phyloP scores from a whole-genome alignment of 2,888 invertebrate genomes.

The Microctonus hyperodae region DNA sequence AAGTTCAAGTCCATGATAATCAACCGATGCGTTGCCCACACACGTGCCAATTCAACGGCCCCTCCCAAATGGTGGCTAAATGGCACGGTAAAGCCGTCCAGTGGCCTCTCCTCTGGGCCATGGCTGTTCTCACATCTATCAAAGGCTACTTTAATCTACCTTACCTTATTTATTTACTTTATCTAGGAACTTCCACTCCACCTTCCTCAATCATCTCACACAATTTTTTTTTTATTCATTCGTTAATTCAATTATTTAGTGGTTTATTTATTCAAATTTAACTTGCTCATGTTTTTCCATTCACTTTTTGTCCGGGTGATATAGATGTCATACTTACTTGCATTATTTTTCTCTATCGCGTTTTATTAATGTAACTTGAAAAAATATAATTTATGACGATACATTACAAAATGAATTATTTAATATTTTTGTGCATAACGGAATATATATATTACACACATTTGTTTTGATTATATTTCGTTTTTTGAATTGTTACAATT shows the following conservation, averaged over 20 bases:
- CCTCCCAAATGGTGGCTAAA: conserved; percentile 53
- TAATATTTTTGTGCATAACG: too few species aligned
- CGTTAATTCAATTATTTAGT: neutral
- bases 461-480: too few species aligned
- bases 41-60: conserved; percentile 60
- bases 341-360: conserved; percentile 12
- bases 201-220: conserved; percentile 22
- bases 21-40: conserved; percentile 58
- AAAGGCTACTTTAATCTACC: conserved; percentile 62
- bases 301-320: conserved; percentile 28
- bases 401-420: neutral
- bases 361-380: conserved; percentile 7
- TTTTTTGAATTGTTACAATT: too few species aligned
- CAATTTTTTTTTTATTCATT: conserved; percentile 8
- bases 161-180: conserved; percentile 43
- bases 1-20: conserved; percentile 60
- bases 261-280: neutral
- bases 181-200: conserved; percentile 35
- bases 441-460: neutral
- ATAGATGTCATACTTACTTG: conserved; percentile 28
- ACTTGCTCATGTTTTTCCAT: conserved; percentile 31
- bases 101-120: conserved; percentile 57
- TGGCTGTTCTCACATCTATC: conserved; percentile 58
- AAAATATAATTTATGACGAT: conserved; percentile 18
- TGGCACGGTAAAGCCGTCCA: conserved; percentile 60